Evolutionary conservation across 2,888 invertebrate genomes (phyloP).

Genomic region (Apomyelois bistriatella): DNA sequence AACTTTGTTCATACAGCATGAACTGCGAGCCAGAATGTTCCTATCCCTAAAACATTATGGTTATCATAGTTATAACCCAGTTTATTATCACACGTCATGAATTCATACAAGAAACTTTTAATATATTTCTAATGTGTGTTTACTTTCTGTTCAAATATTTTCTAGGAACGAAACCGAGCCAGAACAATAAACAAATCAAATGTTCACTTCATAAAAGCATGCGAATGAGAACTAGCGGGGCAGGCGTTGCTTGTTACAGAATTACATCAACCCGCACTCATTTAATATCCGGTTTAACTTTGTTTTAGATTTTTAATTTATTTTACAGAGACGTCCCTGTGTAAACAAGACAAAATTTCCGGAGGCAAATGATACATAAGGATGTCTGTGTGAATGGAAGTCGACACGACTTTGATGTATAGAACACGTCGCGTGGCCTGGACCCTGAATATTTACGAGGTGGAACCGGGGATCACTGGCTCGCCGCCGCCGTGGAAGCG

Average conservation of each 20-base stretch:
- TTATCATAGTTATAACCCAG: neutral
- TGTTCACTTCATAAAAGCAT: neutral
- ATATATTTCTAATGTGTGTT: neutral
- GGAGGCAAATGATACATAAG: conserved; percentile 34
- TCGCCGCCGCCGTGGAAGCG: conserved; percentile 31
- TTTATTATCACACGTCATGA: conserved; percentile 3
- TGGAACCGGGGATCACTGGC: conserved; percentile 35
- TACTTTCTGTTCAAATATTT: conserved; percentile 1
- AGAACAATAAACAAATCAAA: conserved; percentile 9
- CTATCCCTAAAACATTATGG: conserved; percentile 16
- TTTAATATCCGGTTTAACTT: conserved; percentile 48
- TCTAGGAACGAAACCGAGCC: neutral
- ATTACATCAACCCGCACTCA: conserved; percentile 28
- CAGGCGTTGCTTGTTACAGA: conserved; percentile 11
- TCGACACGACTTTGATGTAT: conserved; percentile 64
- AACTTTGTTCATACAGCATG: conserved; percentile 21
- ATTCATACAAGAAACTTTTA: conserved; percentile 1
- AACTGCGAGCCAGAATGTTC: conserved; percentile 1
- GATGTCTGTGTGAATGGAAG: conserved; percentile 44
- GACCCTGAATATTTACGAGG: conserved; percentile 70
- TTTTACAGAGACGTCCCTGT: conserved; percentile 24
- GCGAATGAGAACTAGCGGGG: conserved; percentile 8
- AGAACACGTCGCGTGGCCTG: conserved; percentile 39
- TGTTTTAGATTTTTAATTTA: conserved; percentile 37
- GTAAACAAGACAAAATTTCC: conserved; percentile 37